A percentile compares a stretch with the other conserved stretches of the same genome.
phyloP scores from a whole-genome alignment of 2,797 vertebrate species.

The Merluccius polli region DNA sequence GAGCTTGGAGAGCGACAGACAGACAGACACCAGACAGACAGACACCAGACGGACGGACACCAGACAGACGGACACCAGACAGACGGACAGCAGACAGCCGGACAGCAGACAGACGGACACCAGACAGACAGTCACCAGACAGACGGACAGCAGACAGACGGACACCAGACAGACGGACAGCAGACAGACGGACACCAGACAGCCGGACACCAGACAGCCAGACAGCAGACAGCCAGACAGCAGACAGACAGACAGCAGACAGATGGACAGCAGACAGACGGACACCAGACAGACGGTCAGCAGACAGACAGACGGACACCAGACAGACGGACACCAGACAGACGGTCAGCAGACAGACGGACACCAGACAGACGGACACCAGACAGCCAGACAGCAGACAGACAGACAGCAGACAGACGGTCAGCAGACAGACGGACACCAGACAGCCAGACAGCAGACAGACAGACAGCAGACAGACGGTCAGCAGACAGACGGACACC shows the following conservation, averaged over 20 bases:
- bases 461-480: not conserved
- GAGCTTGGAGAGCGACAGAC: not conserved
- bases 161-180: not conserved
- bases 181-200: not conserved
- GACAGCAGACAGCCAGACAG: not conserved
- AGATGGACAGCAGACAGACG: not conserved
- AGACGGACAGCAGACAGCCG: not conserved
- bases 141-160: not conserved
- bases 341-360: not conserved
- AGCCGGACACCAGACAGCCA: not conserved
- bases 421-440: not conserved
- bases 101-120: not conserved
- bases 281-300: too few species aligned
- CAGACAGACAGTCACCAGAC: not conserved
- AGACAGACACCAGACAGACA: too few species aligned
- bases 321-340: not conserved
- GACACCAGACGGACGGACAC: too few species aligned
- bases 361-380: not conserved
- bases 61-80: not conserved
- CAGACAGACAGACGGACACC: not conserved
- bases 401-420: not conserved
- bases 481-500: too few species aligned
- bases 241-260: not conserved
- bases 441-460: not conserved
- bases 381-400: not conserved